phyloP scores from a whole-genome alignment of 2,797 vertebrate species.

The Enteromius anoplus region DNA sequence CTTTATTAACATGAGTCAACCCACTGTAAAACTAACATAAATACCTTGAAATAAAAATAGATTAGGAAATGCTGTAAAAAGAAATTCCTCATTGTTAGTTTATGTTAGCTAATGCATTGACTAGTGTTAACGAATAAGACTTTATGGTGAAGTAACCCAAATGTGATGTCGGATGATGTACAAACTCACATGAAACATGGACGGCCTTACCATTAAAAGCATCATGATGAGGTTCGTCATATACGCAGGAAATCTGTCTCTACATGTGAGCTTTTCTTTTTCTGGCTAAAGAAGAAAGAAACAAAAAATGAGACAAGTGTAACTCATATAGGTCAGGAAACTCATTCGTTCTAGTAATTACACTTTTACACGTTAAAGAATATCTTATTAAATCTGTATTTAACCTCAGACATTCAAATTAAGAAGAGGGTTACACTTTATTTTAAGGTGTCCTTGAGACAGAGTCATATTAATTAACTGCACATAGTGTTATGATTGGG shows the following conservation, averaged over 20 bases:
- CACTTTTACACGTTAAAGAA: too few relatives aligned
- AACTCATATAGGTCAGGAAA: not conserved
- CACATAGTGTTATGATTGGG: too few relatives aligned
- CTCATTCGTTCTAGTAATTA: not conserved
- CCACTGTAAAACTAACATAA: not conserved
- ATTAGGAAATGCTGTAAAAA: not conserved
- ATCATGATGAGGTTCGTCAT: slow-evolving; percentile 92
- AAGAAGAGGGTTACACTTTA: too few relatives aligned
- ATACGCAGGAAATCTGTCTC: slow-evolving; percentile 92
- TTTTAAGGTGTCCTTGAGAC: too few relatives aligned
- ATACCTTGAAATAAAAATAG: not conserved
- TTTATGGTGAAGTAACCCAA: slow-evolving; percentile 12
- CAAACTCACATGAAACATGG: not conserved
- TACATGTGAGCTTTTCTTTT: slow-evolving; percentile 92
- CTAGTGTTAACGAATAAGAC: not conserved
- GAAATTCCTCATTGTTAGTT: not conserved
- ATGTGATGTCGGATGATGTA: not conserved
- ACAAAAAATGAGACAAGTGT: not conserved
- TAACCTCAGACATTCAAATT: too few relatives aligned
- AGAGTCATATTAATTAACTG: too few relatives aligned
- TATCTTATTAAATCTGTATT: too few relatives aligned
- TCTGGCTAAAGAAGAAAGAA: slow-evolving; percentile 70
- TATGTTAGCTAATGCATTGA: slow-evolving; percentile 13
- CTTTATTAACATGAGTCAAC: not conserved
- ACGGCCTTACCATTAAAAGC: slow-evolving; percentile 89